Evolutionary conservation across 1,140 invertebrate genomes (phyloP).

Genomic region (Hypothenemus hampei): DNA sequence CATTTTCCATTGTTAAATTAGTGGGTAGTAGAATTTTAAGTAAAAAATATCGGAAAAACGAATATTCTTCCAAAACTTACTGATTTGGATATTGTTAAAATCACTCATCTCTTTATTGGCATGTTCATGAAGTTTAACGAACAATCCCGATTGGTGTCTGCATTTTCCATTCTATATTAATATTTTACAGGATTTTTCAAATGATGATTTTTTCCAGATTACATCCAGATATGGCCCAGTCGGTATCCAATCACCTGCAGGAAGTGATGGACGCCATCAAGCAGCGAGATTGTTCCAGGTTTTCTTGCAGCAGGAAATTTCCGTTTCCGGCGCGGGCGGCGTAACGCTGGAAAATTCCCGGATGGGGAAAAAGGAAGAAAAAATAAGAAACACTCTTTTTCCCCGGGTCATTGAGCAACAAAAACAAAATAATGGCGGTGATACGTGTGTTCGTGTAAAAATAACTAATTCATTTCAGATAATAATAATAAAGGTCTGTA

Average conservation of each 20-base stretch:
- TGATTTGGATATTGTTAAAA: neutral
- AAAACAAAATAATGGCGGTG: no score
- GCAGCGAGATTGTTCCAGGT: constrained; percentile 53
- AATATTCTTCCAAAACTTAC: no score
- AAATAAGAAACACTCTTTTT: no score
- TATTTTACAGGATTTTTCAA: constrained; percentile 4
- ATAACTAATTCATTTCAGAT: no score
- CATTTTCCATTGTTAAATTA: no score
- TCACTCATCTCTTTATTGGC: neutral
- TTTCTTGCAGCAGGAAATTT: constrained; percentile 46
- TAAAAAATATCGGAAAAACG: no score
- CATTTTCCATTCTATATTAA: neutral
- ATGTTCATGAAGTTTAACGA: neutral
- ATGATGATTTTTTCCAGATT: constrained; percentile 50
- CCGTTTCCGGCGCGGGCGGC: constrained; percentile 25
- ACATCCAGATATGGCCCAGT: constrained; percentile 49
- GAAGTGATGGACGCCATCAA: constrained; percentile 58
- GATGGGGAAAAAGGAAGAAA: no score
- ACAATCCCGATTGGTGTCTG: neutral
- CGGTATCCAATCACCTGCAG: constrained; percentile 53
- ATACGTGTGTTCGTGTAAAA: no score
- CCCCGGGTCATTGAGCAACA: no score
- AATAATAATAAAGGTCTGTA: no score
- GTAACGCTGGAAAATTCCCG: constrained; percentile 9
- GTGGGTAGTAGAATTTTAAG: no score